A percentile compares a stretch with the other conserved stretches of the same genome.
Evolutionary conservation across 2,888 invertebrate genomes (phyloP).

Genomic region (Deroplatys truncata): DNA sequence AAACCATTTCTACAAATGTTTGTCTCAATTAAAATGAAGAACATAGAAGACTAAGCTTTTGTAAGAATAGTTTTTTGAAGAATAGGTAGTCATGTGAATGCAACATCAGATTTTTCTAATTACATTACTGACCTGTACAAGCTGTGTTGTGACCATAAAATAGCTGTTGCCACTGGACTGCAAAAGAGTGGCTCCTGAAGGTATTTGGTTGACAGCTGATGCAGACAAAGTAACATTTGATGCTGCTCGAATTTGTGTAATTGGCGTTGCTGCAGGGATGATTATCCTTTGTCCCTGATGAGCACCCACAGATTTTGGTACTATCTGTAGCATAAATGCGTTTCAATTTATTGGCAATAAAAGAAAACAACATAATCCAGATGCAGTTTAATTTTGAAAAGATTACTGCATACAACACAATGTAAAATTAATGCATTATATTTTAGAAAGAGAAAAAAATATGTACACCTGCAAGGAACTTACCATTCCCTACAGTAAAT

Average conservation of each 20-base stretch:
- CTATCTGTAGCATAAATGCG: slow-evolving; percentile 36
- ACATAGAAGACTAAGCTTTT: no score
- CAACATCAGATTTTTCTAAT: neutral
- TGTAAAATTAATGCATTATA: no score
- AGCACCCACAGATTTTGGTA: slow-evolving; percentile 43
- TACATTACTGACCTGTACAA: slow-evolving; percentile 43
- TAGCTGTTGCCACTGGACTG: slow-evolving; percentile 46
- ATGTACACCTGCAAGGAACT: no score
- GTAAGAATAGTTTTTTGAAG: no score
- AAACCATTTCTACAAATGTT: no score
- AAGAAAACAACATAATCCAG: no score
- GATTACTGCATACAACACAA: no score
- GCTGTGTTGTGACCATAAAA: slow-evolving; percentile 57
- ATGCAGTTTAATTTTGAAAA: no score
- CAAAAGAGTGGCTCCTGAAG: slow-evolving; percentile 40
- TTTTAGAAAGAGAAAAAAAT: no score
- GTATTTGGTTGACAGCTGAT: slow-evolving; percentile 44
- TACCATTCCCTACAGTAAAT: no score
- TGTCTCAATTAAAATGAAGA: no score
- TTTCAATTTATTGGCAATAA: neutral
- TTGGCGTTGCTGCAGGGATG: slow-evolving; percentile 43
- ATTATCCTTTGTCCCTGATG: slow-evolving; percentile 43
- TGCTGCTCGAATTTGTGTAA: slow-evolving; percentile 35
- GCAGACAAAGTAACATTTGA: slow-evolving; percentile 43
- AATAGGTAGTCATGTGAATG: no score